phyloP scores from a whole-genome alignment of 2,113 vertebrate species.

The Perccottus glenii region DNA sequence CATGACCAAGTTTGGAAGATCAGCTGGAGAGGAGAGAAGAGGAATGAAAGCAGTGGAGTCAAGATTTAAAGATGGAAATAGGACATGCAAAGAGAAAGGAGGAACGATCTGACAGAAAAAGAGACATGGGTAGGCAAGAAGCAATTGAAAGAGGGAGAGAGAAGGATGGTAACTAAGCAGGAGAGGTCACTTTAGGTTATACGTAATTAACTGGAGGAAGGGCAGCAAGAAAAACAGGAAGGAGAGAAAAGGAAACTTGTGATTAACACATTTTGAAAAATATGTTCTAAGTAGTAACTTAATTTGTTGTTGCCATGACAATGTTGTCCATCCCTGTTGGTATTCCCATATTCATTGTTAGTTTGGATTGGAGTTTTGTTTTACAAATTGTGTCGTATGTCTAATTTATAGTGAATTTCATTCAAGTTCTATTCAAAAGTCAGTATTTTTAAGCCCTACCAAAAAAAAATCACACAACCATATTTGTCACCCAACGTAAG shows the following conservation, averaged over 20 bases:
- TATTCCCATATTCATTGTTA: no score
- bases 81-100: neutral
- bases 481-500: no score
- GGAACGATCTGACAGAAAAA: neutral
- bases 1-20: slow-evolving; percentile 80
- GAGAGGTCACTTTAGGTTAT: slow-evolving; percentile 10
- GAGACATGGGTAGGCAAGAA: neutral
- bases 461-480: no score
- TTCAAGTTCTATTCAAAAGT: no score
- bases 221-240: slow-evolving; percentile 12
- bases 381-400: no score
- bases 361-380: no score
- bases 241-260: slow-evolving; percentile 17
- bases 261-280: neutral
- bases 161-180: neutral
- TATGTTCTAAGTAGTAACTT: neutral
- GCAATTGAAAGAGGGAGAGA: neutral
- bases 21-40: slow-evolving; percentile 30
- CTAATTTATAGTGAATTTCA: no score
- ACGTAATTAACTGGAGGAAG: slow-evolving; percentile 11
- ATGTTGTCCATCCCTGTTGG: no score
- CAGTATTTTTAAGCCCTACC: no score
- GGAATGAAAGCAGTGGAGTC: neutral
- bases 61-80: neutral
- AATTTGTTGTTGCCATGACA: neutral